phyloP scores from a whole-genome alignment of 2,797 vertebrate genomes.

The Lemur catta region DNA sequence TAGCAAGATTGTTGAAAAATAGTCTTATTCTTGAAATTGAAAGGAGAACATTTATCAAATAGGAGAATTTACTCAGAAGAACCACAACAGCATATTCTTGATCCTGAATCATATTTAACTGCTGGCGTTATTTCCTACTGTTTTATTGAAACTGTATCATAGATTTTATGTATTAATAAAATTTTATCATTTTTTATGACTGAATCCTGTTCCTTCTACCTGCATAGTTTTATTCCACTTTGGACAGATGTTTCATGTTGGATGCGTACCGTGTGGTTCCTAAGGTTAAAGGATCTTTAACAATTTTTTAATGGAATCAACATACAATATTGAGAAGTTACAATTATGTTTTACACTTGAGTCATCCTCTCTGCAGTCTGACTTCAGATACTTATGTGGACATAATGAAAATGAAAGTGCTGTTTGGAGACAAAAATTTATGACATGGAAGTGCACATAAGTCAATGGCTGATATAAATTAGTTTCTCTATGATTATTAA shows the following conservation, averaged over 20 bases:
- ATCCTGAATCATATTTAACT: neutral
- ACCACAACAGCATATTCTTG: neutral
- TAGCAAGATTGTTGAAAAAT: neutral
- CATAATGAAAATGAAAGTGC: neutral
- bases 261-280: neutral
- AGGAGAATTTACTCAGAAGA: neutral
- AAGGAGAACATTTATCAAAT: neutral
- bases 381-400: neutral
- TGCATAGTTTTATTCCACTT: neutral
- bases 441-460: neutral
- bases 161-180: neutral
- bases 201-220: neutral
- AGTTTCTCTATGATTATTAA: neutral
- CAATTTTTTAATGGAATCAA: neutral
- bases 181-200: neutral
- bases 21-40: neutral
- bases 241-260: neutral
- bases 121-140: neutral
- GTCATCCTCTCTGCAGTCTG: neutral
- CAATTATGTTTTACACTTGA: neutral
- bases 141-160: neutral
- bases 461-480: neutral
- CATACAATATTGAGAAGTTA: neutral
- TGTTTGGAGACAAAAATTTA: neutral
- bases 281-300: neutral